Conservation (phyloP, 1,140 invertebrate species). For the Eriosoma lanigerum region DNA sequence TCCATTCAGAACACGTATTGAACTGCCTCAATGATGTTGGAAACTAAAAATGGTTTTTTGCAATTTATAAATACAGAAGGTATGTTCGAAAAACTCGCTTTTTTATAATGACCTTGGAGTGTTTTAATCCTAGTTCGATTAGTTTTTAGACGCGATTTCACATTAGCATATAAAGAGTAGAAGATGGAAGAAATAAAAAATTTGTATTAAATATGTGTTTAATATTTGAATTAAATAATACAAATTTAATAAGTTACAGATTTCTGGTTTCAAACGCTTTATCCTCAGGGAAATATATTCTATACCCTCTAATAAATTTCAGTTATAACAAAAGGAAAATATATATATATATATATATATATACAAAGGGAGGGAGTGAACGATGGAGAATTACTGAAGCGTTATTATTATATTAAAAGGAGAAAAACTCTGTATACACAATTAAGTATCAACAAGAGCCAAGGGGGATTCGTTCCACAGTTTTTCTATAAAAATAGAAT, state of each 20-base stretch:
- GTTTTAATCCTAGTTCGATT: too few relatives aligned
- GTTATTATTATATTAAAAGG: conserved; percentile 26
- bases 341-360: neutral
- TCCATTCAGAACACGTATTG: too few relatives aligned
- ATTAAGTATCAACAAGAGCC: conserved; percentile 24
- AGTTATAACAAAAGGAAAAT: neutral
- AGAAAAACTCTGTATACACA: neutral
- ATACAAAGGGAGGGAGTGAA: neutral
- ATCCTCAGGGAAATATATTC: neutral
- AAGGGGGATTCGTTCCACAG: neutral
- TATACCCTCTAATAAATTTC: conserved; percentile 10
- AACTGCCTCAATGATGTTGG: too few relatives aligned
- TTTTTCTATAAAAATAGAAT: neutral
- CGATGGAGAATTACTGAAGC: neutral
- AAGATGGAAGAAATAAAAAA: neutral
- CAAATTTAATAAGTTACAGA: neutral
- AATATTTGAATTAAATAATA: neutral
- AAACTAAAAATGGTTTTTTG: too few relatives aligned
- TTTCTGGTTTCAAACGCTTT: conserved; percentile 14
- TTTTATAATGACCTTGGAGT: too few relatives aligned
- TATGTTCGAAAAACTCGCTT: too few relatives aligned
- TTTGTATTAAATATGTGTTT: neutral
- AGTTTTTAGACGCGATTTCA: too few relatives aligned
- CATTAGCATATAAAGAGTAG: too few relatives aligned
- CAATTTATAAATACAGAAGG: too few relatives aligned